A percentile compares a stretch with the other conserved stretches of the same genome.
These are phyloP conservation scores for Phortica variegata DNA, from an alignment of 1,140 invertebrate genomes.

Conservation along the genomic window DNA sequence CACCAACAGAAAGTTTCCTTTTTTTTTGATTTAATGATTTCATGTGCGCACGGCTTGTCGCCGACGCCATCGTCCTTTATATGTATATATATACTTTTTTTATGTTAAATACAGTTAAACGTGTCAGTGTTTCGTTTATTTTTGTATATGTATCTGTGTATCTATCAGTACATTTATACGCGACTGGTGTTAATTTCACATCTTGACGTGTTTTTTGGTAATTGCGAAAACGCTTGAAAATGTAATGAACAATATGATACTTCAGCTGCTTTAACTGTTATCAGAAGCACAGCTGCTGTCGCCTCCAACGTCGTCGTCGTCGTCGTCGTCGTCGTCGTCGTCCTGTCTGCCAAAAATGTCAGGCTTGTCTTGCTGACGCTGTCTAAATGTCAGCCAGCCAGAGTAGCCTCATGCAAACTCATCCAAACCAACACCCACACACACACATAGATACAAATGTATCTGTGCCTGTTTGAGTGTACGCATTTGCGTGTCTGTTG, in stretches of 20 bases:
- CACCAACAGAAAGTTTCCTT: conserved; percentile 32
- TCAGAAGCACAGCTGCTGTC: conserved; percentile 1
- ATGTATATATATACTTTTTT: conserved; percentile 36
- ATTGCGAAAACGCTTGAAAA: conserved; percentile 50
- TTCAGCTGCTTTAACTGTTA: too few relatives aligned
- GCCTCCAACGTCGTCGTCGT: conserved; percentile 39
- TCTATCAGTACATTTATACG: conserved; percentile 25
- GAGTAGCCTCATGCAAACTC: background rate
- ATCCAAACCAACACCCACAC: background rate
- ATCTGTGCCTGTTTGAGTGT: background rate
- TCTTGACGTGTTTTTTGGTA: conserved; percentile 53
- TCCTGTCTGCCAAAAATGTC: conserved; percentile 16
- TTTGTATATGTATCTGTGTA: conserved; percentile 1
- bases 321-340: conserved; percentile 23
- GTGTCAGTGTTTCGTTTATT: conserved; percentile 27
- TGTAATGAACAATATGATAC: conserved; percentile 37
- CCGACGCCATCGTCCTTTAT: background rate
- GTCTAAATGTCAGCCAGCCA: conserved; percentile 3
- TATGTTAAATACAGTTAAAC: conserved; percentile 55
- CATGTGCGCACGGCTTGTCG: background rate
- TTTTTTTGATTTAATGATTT: background rate
- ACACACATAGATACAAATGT: conserved; percentile 27
- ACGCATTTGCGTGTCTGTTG: conserved; percentile 8
- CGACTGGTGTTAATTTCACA: conserved; percentile 53
- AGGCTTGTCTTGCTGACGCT: background rate